Evolutionary conservation across 1,140 invertebrate genomes (phyloP), one percentile per base, ranked within the genome.

Genomic region (Trachymyrmex septentrionalis): DNA sequence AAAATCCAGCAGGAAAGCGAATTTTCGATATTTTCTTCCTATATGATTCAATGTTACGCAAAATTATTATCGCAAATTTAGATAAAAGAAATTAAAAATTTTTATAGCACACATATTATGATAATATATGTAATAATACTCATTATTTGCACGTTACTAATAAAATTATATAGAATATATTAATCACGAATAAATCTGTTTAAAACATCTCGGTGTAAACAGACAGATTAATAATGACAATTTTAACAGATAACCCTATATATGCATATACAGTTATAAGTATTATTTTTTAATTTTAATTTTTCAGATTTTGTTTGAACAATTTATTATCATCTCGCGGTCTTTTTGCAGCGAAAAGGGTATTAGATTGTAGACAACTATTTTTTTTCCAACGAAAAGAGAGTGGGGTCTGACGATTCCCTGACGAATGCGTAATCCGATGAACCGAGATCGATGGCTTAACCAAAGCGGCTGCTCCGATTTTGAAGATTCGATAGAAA

Each of bases 371-470:
- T 50, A 34, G 19, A 67, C 67, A 80, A 80, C 63, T 55, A 9
- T 6, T 69, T 30, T 81, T 69, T 81, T 69, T 55, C 3, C 10
- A 1, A 19, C 27, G 5, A 7, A 53, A 0, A 19, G 5, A 24
- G 63, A 2, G 16, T 7, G 30, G 38, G 5, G 38, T 9, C 21
- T 12, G 53, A 82, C 6, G 24, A 72, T 82, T 82, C 34, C 12
- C 66, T 57, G 78, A 82, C 67, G 67, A 73, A 82, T 48, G 67
- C 53, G 55, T 82, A 82, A 82, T 82, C 30, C 66, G 86, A 88
- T 61, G 86, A 87, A 87, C 27, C 24, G 19, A 59, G 72, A 64
- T 88, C 86, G 66, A 85, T 72, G 30, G 24, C 48, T 61, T 27
- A 38, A 16, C 44, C 24, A 48, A 34, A 86, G 64, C 64, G 27